Percentiles rank a stretch among this genome's conserved stretches.
phyloP scores from a whole-genome alignment of 2,113 vertebrate species.

The Cygnus atratus region DNA sequence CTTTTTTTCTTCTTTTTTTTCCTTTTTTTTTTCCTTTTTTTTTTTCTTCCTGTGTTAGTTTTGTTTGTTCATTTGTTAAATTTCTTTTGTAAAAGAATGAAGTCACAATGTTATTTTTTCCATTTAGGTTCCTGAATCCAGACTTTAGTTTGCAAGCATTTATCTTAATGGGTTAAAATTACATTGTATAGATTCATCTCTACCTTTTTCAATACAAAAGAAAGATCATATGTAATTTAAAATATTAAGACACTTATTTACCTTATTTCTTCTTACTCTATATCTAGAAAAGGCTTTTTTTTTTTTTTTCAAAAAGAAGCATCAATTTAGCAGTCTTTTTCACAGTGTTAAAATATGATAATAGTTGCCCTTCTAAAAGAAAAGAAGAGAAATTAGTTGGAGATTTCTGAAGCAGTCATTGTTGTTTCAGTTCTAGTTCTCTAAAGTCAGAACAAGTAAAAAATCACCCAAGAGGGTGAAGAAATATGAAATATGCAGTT shows the following conservation, averaged over 20 bases:
- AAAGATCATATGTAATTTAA: neutral
- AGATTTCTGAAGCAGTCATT: neutral
- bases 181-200: neutral
- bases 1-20: neutral
- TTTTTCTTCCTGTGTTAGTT: neutral
- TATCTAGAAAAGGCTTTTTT: neutral
- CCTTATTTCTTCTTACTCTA: neutral
- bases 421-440: neutral
- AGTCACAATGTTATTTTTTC: neutral
- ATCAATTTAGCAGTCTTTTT: neutral
- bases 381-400: neutral
- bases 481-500: neutral
- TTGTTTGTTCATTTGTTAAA: neutral
- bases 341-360: neutral
- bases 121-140: neutral
- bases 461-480: neutral
- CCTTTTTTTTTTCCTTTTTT: neutral
- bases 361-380: neutral
- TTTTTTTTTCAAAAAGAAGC: neutral
- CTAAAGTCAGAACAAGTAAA: neutral
- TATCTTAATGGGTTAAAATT: neutral
- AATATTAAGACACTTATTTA: neutral
- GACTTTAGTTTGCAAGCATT: neutral
- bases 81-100: neutral
- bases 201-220: neutral